Evolutionary conservation across 1,140 invertebrate genomes (phyloP), one percentile per base, ranked within the genome.

Genomic region (Psilanteris sp.): DNA sequence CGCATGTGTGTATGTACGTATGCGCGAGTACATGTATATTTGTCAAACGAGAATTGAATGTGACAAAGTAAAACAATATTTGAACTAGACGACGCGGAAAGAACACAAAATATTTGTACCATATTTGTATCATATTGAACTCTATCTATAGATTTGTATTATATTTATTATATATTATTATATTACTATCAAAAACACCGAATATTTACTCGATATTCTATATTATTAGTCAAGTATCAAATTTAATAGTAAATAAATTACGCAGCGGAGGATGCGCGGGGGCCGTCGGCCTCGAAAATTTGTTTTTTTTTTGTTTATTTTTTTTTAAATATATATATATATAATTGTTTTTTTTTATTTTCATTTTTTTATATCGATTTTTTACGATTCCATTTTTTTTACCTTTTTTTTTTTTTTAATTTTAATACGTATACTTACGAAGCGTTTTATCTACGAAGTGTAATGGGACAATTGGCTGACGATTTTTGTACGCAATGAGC

Each of bases 111-210:
- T 68, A 81, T 81, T 85, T 89, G 87, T 89, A 89, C 83, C 71
- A 89, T 88, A 89, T 80, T 79, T 88, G 87, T 89, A 89, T 72
- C 80, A 87, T 89, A 89, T 77, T 79, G 81, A 86, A 85, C 81
- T 81, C 70, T 86, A 87, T 85, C 82, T 82, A 88, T 87, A 89
- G 82, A 87, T 85, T 80, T 89, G 86, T 89, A 88, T 87, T 87
- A 88, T 89, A 89, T 88, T 87, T 89, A 88, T 88, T 88, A 87
- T 85, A 83, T 83, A 85, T 80, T 82, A 81, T 83, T 64, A 78
- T 83, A 85, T 81, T 81, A 85, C 83, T 82, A 86, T 81, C 81
- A 73, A 85, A 70, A 80, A 82, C 83, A 86, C n/a, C 78, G 81
- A 83, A 86, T 86, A 85, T 86, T 84, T 81, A 83, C 78, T 85